These are phyloP conservation scores for Neocrepidodera transversa DNA, from an alignment of 2,888 invertebrate species.

Conservation along the genomic window DNA sequence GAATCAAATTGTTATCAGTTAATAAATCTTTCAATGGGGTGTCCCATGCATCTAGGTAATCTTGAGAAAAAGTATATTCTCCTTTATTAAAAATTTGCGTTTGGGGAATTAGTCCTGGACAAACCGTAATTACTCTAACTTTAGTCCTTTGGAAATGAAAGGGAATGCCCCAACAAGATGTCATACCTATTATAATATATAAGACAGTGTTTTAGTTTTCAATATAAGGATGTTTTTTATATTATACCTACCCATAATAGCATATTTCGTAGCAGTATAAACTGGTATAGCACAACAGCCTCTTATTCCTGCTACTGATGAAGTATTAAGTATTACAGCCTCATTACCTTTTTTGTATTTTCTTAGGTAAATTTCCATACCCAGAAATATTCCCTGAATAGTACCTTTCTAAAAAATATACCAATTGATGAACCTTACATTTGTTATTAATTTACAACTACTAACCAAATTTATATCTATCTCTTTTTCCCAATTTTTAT, in stretches of 20 bases:
- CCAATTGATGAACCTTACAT: no score
- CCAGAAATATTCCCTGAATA: constrained; percentile 57
- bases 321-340: constrained; percentile 36
- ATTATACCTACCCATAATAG: not conserved
- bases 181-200: not conserved
- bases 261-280: constrained; percentile 15
- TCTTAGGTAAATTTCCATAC: constrained; percentile 59
- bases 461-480: constrained; percentile 42
- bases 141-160: constrained; percentile 60
- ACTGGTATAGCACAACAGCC: constrained; percentile 3
- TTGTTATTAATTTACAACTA: no score
- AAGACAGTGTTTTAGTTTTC: no score
- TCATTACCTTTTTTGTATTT: constrained; percentile 60
- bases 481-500: constrained; percentile 38
- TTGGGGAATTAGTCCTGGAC: constrained; percentile 61
- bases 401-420: constrained; percentile 60
- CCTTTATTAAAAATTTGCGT: not conserved
- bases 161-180: not conserved
- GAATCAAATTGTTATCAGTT: not conserved
- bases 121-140: constrained; percentile 63
- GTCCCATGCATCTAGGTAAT: not conserved
- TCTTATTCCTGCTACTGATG: constrained; percentile 12
- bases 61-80: constrained; percentile 1
- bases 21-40: not conserved
- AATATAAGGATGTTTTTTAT: no score